Evolutionary conservation across 2,113 vertebrate genomes (phyloP), one percentile per base, ranked within the genome.

Genomic region (Macquaria ambigua): DNA sequence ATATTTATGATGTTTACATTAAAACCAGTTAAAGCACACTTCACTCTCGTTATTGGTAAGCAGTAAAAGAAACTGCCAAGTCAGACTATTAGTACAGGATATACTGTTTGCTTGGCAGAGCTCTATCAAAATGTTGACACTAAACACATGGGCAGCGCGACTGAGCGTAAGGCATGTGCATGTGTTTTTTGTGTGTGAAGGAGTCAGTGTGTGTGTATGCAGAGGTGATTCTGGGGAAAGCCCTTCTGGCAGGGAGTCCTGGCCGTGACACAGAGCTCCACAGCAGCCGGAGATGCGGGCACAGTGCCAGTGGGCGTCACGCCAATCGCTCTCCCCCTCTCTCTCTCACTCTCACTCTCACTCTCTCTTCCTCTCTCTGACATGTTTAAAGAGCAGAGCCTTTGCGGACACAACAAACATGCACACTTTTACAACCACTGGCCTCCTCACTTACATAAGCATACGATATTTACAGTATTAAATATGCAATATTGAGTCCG

Each of bases 191-290:
- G 81, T 66, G 78, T 80, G 87, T 81, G 52, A 53, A 53, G 52
- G 52, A 53, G 52, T 50, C 48, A 50, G 69, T 58, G 83, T 79
- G 79, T 76, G 72, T 59, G 80, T 83, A 74, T 78, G 83, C 23
- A 83, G 92, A 90, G 86, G 93, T 91, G 88, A 89, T 91, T 94
- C 78, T 90, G 93, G 95, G 95, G 94, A 92, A 95, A 95, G 90
- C 95, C 95, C 94, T 95, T 92, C 93, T 95, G 93, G 94, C 93
- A 94, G 93, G 92, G 93, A 94, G 93, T 94, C 91, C 94, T 94
- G 93, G 86, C 91, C 63, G 71, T 92, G 94, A 94, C 95, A 95
- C 82, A 87, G 91, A 93, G 86, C 90, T 91, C 87, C 84, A 89
- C 90, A 93, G 91, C 92, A 95, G 94, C 88, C 82, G 52, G 93